Conservation (phyloP, 1,140 invertebrate species). For the Centruroides sculpturatus region DNA sequence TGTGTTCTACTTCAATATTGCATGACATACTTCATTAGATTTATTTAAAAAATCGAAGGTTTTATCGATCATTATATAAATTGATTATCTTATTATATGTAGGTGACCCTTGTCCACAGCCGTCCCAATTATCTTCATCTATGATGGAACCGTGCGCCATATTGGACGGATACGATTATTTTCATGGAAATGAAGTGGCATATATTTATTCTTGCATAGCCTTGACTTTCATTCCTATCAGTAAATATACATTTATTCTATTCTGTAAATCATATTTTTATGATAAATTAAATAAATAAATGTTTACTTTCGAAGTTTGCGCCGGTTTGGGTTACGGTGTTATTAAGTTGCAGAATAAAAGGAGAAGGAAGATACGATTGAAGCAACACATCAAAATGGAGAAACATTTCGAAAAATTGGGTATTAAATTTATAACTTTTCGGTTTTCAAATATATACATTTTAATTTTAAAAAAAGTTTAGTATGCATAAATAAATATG, state of each 20-base stretch:
- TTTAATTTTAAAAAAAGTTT: neutral
- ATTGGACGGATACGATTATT: conserved; percentile 86
- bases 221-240: conserved; percentile 74
- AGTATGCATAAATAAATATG: neutral
- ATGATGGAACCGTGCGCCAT: conserved; percentile 74
- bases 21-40: no score
- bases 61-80: no score
- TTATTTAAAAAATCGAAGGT: no score
- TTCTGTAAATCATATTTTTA: no score
- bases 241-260: conserved; percentile 31
- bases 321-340: conserved; percentile 79
- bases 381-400: conserved; percentile 52
- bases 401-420: conserved; percentile 76
- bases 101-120: conserved; percentile 80
- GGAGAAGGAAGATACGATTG: conserved; percentile 57
- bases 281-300: neutral
- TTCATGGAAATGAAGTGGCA: conserved; percentile 83
- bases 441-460: neutral
- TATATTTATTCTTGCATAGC: conserved; percentile 91
- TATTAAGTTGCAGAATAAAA: conserved; percentile 77
- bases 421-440: conserved; percentile 14
- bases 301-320: conserved; percentile 29
- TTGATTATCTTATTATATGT: neutral
- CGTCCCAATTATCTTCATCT: conserved; percentile 69
- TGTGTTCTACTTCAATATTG: no score